Percentiles rank a stretch among this genome's conserved stretches.
phyloP scores from a whole-genome alignment of 1,140 invertebrate species.

The Megathymus violae region DNA sequence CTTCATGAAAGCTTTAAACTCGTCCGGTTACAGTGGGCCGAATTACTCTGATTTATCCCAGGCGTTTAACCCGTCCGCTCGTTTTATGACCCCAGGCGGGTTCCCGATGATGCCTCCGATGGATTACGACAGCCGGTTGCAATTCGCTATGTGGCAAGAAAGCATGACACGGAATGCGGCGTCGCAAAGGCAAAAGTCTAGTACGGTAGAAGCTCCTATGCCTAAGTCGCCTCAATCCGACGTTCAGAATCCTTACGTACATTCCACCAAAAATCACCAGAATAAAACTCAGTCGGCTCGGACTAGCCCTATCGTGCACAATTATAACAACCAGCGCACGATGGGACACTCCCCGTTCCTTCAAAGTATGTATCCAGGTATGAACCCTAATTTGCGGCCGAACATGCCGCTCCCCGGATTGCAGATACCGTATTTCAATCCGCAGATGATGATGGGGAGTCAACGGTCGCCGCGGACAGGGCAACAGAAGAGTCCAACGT shows the following conservation, averaged over 20 bases:
- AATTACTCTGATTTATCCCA: slow-evolving; percentile 81
- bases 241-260: slow-evolving; percentile 76
- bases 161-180: slow-evolving; percentile 83
- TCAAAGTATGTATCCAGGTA: slow-evolving; percentile 69
- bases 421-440: slow-evolving; percentile 80
- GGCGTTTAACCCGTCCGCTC: slow-evolving; percentile 75
- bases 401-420: slow-evolving; percentile 70
- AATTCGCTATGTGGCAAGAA: slow-evolving; percentile 88
- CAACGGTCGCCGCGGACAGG: slow-evolving; percentile 66
- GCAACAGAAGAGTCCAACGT: slow-evolving; percentile 73
- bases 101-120: slow-evolving; percentile 80
- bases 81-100: slow-evolving; percentile 71
- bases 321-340: slow-evolving; percentile 66
- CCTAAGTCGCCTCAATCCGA: slow-evolving; percentile 61
- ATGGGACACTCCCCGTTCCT: slow-evolving; percentile 67
- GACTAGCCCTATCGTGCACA: slow-evolving; percentile 77
- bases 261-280: slow-evolving; percentile 74
- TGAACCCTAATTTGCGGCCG: slow-evolving; percentile 65
- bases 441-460: slow-evolving; percentile 66
- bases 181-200: slow-evolving; percentile 62
- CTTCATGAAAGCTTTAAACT: slow-evolving; percentile 79
- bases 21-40: slow-evolving; percentile 72
- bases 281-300: slow-evolving; percentile 73
- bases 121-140: slow-evolving; percentile 85
- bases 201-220: slow-evolving; percentile 61